A percentile compares a stretch with the other conserved stretches of the same genome.
Evolutionary conservation across 2,113 vertebrate species (phyloP).

Genomic region (Collichthys lucidus): DNA sequence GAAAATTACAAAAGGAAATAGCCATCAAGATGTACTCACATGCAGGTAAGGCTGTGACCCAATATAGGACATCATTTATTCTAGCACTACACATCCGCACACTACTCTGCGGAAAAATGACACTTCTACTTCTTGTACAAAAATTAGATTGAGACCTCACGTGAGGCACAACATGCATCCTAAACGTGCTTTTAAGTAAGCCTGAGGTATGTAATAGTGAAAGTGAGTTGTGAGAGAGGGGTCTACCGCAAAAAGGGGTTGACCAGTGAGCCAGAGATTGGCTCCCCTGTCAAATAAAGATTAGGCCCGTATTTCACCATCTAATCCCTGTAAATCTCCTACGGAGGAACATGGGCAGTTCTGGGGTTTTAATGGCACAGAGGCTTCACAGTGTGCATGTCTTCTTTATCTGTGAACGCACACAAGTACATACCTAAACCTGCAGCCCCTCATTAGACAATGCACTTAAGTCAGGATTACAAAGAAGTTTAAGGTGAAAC

Average conservation of each 20-base stretch:
- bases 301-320: conserved; percentile 72
- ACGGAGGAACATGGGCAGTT: conserved; percentile 46
- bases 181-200: conserved; percentile 59
- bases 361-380: conserved; percentile 28
- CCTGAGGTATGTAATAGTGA: conserved; percentile 35
- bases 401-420: conserved; percentile 47
- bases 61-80: conserved; percentile 34
- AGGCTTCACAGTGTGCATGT: conserved; percentile 39
- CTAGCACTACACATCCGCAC: not conserved
- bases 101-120: not conserved
- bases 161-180: conserved; percentile 19
- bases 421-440: conserved; percentile 33
- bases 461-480: conserved; percentile 40
- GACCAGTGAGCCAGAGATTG: conserved; percentile 69
- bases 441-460: conserved; percentile 28
- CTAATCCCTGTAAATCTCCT: conserved; percentile 76
- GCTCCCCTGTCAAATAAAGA: conserved; percentile 73
- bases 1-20: conserved; percentile 54
- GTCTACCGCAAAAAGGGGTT: conserved; percentile 39
- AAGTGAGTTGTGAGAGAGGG: conserved; percentile 37
- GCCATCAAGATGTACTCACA: conserved; percentile 37
- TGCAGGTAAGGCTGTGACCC: conserved; percentile 42
- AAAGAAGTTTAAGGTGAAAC: conserved; percentile 35
- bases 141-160: conserved; percentile 48
- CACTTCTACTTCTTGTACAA: not conserved